Evolutionary conservation across 2,888 invertebrate species (phyloP).

Genomic region (Amorpha juglandis): DNA sequence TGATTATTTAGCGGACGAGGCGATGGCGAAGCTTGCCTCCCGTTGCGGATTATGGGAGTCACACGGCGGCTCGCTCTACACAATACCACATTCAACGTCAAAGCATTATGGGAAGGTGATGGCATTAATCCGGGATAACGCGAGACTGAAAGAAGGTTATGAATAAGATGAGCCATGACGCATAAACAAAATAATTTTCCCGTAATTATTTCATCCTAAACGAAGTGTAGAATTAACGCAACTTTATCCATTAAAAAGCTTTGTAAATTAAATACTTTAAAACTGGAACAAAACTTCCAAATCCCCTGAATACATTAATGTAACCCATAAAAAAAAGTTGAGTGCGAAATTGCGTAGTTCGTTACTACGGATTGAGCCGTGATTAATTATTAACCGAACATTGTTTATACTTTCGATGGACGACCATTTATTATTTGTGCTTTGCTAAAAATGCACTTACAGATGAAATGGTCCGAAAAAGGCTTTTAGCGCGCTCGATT

Average conservation of each 20-base stretch:
- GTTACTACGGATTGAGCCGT: slow-evolving; percentile 15
- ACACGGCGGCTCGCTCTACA: too few relatives aligned
- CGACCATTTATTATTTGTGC: slow-evolving; percentile 19
- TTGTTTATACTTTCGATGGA: slow-evolving; percentile 12
- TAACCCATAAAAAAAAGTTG: slow-evolving; percentile 17
- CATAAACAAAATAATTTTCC: too few relatives aligned
- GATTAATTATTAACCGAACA: slow-evolving; percentile 20
- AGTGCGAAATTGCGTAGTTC: slow-evolving; percentile 9
- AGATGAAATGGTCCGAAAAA: slow-evolving; percentile 14
- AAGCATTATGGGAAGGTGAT: too few relatives aligned
- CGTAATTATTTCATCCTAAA: too few relatives aligned
- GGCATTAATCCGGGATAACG: too few relatives aligned
- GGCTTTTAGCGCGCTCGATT: slow-evolving; percentile 10
- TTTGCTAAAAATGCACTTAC: slow-evolving; percentile 17
- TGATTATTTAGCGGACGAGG: too few relatives aligned
- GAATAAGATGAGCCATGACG: too few relatives aligned
- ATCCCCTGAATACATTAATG: slow-evolving; percentile 16
- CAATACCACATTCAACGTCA: too few relatives aligned
- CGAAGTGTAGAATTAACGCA: neutral
- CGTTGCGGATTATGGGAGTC: too few relatives aligned
- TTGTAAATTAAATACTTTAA: neutral
- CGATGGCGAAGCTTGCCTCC: too few relatives aligned
- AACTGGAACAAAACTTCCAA: neutral
- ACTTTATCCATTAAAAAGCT: neutral
- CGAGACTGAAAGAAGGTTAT: too few relatives aligned